Evolutionary conservation across 2,113 vertebrate genomes (phyloP), one percentile per base, ranked within the genome.

Genomic region (Fregetta grallaria): DNA sequence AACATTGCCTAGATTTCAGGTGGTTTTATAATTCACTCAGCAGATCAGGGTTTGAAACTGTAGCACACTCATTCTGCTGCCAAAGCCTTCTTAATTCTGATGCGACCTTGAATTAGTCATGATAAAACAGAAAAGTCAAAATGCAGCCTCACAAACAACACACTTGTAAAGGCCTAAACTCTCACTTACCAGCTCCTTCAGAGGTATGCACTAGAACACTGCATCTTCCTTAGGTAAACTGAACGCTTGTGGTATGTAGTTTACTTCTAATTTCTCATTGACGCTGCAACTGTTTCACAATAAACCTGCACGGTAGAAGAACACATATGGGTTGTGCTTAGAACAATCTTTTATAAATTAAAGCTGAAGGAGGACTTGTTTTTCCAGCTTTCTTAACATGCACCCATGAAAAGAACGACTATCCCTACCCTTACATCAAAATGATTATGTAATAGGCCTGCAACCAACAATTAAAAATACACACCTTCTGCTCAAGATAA

Each of bases 121-220:
- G 9, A 47, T 45, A 23, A 56, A 63, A 36, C 10, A 26, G 22
- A 26, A 25, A 45, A 80, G 38, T 13, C 47, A 44, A 79, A 82
- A 38, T 2, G 16, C 42, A 61, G 45, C 1, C 58, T 23, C 26
- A 40, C 25, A 36, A 73, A 61, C 4, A 4, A 42, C 65, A 59
- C 27, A 12, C 18, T 29, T 11, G 6, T 11, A 11, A 75, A 86
- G 23, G 11, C 5, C n/a, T 44, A 20, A 53, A 47, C 22, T 68
- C n/a, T n/a, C 70, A 79, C 95, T 94, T 74, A 96, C 88, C 94
- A 36, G 81, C 65, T 72, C 55, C 49, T n/a, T 90, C 87, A 62
- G 86, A 62, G 38, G 71, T 9, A 17, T 0, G 25, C 29, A 1
- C 63, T 11, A 36, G 47, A 17, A 13, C 38, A 0, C 7, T 6